phyloP scores from a whole-genome alignment of 2,888 invertebrate genomes.

The Drepana falcataria region DNA sequence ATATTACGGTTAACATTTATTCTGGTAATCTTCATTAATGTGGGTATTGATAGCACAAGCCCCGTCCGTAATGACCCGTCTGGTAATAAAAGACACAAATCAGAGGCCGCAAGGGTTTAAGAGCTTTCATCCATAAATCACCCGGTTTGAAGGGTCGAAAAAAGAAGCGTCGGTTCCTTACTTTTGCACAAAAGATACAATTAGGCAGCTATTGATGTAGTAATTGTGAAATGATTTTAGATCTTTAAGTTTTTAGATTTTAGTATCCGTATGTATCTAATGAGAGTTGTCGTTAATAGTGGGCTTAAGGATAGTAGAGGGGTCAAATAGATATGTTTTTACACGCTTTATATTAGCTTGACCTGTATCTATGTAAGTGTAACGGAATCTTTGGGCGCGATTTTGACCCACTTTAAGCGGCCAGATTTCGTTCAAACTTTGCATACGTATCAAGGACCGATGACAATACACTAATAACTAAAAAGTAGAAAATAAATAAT shows the following conservation, averaged over 20 bases:
- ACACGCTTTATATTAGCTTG: no score
- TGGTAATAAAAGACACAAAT: conserved; percentile 37
- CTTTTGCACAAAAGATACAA: conserved; percentile 49
- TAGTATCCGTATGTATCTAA: conserved; percentile 6
- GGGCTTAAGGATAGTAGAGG: no score
- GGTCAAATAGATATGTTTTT: no score
- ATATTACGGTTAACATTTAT: no score
- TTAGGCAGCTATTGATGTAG: conserved; percentile 58
- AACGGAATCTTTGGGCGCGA: no score
- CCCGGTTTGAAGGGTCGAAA: conserved; percentile 25
- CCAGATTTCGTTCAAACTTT: no score
- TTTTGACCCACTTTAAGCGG: no score
- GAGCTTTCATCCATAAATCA: conserved; percentile 76
- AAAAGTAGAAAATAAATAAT: no score
- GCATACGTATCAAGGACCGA: no score
- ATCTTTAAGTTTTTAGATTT: no score
- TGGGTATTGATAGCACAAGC: conserved; percentile 49
- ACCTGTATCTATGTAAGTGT: no score
- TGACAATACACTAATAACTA: no score
- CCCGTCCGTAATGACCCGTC: conserved; percentile 51
- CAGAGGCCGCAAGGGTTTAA: conserved; percentile 69
- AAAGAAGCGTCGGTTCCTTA: conserved; percentile 14
- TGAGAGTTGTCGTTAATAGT: neutral
- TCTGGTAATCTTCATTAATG: conserved; percentile 25
- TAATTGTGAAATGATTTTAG: conserved; percentile 54